A percentile compares a stretch with the other conserved stretches of the same genome.
Conservation (phyloP, 1,140 invertebrate genomes). For the Nymphalis io region DNA sequence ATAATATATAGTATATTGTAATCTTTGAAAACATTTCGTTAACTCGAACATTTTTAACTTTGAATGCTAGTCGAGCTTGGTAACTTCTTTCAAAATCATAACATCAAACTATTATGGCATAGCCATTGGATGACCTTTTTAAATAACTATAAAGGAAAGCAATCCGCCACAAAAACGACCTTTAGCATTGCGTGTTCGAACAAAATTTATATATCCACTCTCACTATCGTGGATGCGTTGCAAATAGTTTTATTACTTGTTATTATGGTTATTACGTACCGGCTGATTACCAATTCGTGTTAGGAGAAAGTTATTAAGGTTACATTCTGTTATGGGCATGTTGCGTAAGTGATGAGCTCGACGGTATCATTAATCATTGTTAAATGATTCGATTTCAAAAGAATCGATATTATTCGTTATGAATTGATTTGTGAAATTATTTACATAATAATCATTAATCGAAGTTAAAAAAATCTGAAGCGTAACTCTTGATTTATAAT, state of each 20-base stretch:
- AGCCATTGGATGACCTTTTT: background rate
- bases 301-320: constrained; percentile 50
- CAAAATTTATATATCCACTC: constrained; percentile 64
- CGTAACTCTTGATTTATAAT: no score
- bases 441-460: no score
- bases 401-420: background rate
- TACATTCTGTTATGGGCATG: constrained; percentile 35
- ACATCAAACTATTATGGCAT: background rate
- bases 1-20: no score
- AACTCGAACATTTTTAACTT: background rate
- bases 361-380: constrained; percentile 38
- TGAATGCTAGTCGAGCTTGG: background rate
- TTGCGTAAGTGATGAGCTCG: constrained; percentile 42
- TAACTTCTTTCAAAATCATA: constrained; percentile 1
- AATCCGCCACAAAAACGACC: constrained; percentile 55
- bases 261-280: constrained; percentile 56
- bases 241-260: constrained; percentile 48
- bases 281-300: constrained; percentile 49
- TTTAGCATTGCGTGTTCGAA: constrained; percentile 57
- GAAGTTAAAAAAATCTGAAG: no score
- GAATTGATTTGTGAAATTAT: background rate
- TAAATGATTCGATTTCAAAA: constrained; percentile 1
- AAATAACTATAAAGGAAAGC: constrained; percentile 50
- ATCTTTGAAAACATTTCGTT: background rate
- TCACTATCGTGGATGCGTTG: constrained; percentile 60